Conservation (phyloP, 2,113 vertebrate genomes). For the Esox niger region DNA sequence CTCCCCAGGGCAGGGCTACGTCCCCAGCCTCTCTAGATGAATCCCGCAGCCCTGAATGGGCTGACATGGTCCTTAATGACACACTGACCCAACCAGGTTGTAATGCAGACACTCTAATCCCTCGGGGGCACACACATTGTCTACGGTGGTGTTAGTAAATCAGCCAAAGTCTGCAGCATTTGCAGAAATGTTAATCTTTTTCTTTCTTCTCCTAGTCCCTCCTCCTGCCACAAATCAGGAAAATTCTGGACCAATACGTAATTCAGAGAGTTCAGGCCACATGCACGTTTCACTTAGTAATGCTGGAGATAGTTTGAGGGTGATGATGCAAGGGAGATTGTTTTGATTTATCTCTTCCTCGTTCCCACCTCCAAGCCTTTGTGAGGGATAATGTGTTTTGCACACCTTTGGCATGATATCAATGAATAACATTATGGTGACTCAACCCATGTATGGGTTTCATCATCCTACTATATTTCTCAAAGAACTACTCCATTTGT, state of each 20-base stretch:
- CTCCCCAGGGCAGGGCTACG: background rate
- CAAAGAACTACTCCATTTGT: background rate
- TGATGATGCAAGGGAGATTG: background rate
- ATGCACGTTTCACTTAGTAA: conserved; percentile 24
- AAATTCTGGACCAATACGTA: background rate
- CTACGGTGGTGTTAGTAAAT: conserved; percentile 59
- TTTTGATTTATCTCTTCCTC: background rate
- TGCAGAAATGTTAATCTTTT: conserved; percentile 70
- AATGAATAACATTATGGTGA: background rate
- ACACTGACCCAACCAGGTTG: conserved; percentile 68
- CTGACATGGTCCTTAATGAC: conserved; percentile 32
- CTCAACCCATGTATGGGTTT: conserved; percentile 1
- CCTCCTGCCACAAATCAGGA: background rate
- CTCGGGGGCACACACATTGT: conserved; percentile 58
- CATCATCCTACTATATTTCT: background rate
- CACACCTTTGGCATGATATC: background rate
- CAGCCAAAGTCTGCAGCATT: conserved; percentile 68
- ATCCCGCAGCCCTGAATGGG: background rate
- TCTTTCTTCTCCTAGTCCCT: conserved; percentile 1
- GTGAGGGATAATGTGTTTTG: background rate
- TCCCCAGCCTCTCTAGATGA: background rate
- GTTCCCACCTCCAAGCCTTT: background rate
- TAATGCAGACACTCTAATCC: conserved; percentile 74
- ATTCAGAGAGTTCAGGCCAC: background rate
- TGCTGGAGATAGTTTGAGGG: conserved; percentile 1